These are phyloP conservation scores for Glaucopsyche alexis DNA, from an alignment of 2,888 invertebrate species.

Conservation along the genomic window DNA sequence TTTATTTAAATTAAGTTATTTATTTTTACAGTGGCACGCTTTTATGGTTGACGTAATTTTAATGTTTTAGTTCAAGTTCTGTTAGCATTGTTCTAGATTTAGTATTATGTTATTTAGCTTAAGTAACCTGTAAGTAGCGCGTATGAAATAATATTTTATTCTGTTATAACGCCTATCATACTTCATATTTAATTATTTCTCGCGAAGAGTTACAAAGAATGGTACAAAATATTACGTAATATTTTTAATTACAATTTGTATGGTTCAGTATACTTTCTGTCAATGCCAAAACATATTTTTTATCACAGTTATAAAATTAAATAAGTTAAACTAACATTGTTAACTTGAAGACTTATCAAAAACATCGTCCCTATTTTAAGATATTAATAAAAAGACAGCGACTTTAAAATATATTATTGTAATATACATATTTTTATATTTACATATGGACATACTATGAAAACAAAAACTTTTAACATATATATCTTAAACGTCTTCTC, in stretches of 20 bases:
- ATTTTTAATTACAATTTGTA: not conserved
- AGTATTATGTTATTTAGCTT: too few species aligned
- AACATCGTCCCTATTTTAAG: not conserved
- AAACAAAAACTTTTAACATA: conserved; percentile 31
- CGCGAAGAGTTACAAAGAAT: not conserved
- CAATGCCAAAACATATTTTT: not conserved
- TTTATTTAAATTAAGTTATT: not conserved
- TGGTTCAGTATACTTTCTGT: not conserved
- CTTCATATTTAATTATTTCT: not conserved
- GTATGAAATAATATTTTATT: not conserved
- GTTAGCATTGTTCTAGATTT: too few species aligned
- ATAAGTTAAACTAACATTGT: not conserved
- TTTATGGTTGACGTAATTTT: not conserved
- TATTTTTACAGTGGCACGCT: not conserved
- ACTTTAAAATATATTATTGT: conserved; percentile 13
- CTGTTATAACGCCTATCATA: not conserved
- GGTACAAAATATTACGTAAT: not conserved
- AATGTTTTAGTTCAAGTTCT: too few species aligned
- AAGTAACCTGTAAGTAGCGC: too few species aligned
- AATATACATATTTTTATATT: not conserved
- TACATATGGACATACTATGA: not conserved
- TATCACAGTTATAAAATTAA: not conserved
- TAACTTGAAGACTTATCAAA: too few species aligned
- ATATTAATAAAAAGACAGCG: not conserved
- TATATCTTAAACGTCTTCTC: conserved; percentile 29